Conservation (phyloP, 2,888 invertebrate genomes). For the Lepas anatifera region DNA sequence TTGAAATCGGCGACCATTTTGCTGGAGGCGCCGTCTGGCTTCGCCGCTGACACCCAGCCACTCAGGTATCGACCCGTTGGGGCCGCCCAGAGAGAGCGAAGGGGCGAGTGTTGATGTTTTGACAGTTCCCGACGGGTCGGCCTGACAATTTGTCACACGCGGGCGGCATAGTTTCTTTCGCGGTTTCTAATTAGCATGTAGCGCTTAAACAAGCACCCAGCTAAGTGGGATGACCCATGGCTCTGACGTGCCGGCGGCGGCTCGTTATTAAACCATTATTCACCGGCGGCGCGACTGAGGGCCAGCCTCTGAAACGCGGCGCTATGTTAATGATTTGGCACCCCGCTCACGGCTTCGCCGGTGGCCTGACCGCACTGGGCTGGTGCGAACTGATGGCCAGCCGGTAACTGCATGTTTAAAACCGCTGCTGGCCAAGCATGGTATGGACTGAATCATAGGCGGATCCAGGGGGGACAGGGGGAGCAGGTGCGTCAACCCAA, state of each 20-base stretch:
- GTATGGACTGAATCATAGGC: too few species aligned
- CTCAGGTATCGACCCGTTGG: too few species aligned
- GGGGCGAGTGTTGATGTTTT: not conserved
- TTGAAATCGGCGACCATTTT: too few species aligned
- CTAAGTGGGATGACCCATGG: not conserved
- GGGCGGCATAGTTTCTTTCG: not conserved
- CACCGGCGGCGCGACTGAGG: not conserved
- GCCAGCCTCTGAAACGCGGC: not conserved
- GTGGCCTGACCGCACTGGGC: too few species aligned
- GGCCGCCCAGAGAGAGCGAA: too few species aligned
- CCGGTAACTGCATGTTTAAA: too few species aligned
- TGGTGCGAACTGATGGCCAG: too few species aligned
- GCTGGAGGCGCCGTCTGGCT: not conserved
- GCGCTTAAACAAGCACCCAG: not conserved
- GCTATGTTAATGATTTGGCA: not conserved
- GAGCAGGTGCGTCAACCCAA: too few species aligned
- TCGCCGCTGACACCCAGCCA: too few species aligned
- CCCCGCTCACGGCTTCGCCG: not conserved
- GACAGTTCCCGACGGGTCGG: not conserved
- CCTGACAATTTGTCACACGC: not conserved
- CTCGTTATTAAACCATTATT: constrained; percentile 11
- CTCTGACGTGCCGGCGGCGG: not conserved
- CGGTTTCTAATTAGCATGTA: constrained; percentile 10
- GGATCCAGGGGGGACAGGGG: too few species aligned
- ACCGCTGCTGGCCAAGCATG: too few species aligned